A percentile compares a stretch with the other conserved stretches of the same genome.
Evolutionary conservation across 1,140 invertebrate species (phyloP).

Genomic region (Lepidurus arcticus): DNA sequence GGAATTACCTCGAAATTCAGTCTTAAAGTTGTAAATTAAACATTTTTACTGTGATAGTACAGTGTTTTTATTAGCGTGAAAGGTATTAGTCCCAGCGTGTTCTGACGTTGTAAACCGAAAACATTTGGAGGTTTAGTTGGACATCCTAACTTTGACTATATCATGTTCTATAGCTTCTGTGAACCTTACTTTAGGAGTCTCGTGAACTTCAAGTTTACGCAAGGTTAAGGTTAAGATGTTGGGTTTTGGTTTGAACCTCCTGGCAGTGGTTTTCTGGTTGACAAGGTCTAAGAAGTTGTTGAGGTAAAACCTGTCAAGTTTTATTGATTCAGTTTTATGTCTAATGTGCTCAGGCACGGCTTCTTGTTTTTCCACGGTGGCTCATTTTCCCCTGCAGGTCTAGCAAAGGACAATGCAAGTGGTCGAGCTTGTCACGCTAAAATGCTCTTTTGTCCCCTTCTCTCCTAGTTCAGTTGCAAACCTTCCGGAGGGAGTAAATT

Average conservation of each 20-base stretch:
- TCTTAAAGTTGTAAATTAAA: no score
- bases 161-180: no score
- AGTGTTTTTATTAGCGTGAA: no score
- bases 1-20: no score
- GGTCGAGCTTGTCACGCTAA: slow-evolving; percentile 17
- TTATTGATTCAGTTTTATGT: not conserved
- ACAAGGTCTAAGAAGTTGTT: slow-evolving; percentile 6
- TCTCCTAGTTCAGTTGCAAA: slow-evolving; percentile 1
- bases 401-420: not conserved
- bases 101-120: no score
- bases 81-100: no score
- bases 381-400: not conserved
- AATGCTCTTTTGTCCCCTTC: slow-evolving; percentile 15
- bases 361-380: not conserved
- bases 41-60: no score
- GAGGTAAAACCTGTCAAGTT: not conserved
- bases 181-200: no score
- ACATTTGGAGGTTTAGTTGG: no score
- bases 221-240: not conserved
- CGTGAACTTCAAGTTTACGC: no score
- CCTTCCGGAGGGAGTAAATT: not conserved
- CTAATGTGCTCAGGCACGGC: not conserved
- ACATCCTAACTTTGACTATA: no score
- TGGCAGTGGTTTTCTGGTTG: not conserved
- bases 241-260: not conserved